Evolutionary conservation across 2,888 invertebrate genomes (phyloP).

Genomic region (Papilio demoleus): DNA sequence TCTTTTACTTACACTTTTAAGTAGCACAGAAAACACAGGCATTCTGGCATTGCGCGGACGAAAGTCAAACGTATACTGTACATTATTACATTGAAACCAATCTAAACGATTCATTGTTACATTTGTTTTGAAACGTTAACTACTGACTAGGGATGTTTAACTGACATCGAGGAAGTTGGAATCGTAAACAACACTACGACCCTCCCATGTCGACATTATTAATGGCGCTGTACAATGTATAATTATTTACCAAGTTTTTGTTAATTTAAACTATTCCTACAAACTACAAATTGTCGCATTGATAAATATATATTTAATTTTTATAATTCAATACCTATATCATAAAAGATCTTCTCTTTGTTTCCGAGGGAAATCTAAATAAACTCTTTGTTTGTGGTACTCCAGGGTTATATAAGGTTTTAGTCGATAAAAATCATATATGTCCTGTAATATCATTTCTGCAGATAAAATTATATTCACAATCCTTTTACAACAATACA

Average conservation of each 20-base stretch:
- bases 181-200: slow-evolving; percentile 27
- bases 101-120: slow-evolving; percentile 42
- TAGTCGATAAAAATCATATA: no score
- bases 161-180: slow-evolving; percentile 35
- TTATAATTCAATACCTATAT: no score
- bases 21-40: slow-evolving; percentile 35
- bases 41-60: slow-evolving; percentile 41
- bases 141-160: slow-evolving; percentile 46
- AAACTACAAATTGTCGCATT: not conserved
- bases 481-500: not conserved
- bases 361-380: no score
- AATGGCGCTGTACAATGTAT: slow-evolving; percentile 17
- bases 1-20: slow-evolving; percentile 41
- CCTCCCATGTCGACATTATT: slow-evolving; percentile 10
- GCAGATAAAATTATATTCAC: no score
- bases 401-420: no score
- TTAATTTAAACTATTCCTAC: not conserved
- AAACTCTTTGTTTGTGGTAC: no score
- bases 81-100: slow-evolving; percentile 33
- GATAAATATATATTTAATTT: no score
- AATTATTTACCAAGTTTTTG: not conserved
- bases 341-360: no score
- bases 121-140: slow-evolving; percentile 45
- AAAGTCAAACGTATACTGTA: slow-evolving; percentile 40
- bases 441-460: no score